Evolutionary conservation across 2,888 invertebrate species (phyloP).

Genomic region (Drosophila nigricruria): DNA sequence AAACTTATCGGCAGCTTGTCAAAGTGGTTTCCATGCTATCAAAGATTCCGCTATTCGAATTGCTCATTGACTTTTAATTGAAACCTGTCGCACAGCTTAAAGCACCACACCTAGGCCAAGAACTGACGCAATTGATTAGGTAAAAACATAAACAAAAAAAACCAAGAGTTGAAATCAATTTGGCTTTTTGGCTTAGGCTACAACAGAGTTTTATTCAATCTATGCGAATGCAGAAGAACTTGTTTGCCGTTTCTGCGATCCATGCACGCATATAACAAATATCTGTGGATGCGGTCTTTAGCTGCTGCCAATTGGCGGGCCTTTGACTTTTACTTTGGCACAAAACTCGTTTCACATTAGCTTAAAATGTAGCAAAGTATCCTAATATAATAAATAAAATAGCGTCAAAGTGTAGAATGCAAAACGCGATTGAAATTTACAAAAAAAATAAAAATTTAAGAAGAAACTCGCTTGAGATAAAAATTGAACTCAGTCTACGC

Average conservation of each 20-base stretch:
- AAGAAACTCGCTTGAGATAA: slow-evolving; percentile 42
- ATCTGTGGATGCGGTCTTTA: slow-evolving; percentile 31
- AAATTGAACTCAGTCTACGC: slow-evolving; percentile 1
- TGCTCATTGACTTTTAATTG: slow-evolving; percentile 20
- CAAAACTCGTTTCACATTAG: slow-evolving; percentile 66
- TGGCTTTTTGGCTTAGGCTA: slow-evolving; percentile 18
- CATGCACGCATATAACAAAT: slow-evolving; percentile 16
- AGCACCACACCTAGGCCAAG: slow-evolving; percentile 24
- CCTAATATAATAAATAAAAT: slow-evolving; percentile 47
- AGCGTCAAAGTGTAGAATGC: slow-evolving; percentile 16
- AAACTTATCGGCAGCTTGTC: slow-evolving; percentile 8
- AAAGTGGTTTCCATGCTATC: slow-evolving; percentile 4
- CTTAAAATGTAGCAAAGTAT: slow-evolving; percentile 39
- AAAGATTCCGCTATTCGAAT: slow-evolving; percentile 22
- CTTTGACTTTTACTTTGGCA: slow-evolving; percentile 70
- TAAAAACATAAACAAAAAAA: neutral
- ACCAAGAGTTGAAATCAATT: neutral
- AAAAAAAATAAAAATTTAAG: slow-evolving; percentile 17
- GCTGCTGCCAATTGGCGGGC: slow-evolving; percentile 19
- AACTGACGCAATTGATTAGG: slow-evolving; percentile 15
- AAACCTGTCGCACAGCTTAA: slow-evolving; percentile 27
- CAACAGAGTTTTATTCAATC: slow-evolving; percentile 14
- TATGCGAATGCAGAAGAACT: slow-evolving; percentile 45
- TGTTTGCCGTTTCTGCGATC: slow-evolving; percentile 48
- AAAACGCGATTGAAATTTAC: slow-evolving; percentile 19